These are phyloP conservation scores for Melipona bicolor DNA, from an alignment of 2,888 invertebrate species.

Conservation along the genomic window DNA sequence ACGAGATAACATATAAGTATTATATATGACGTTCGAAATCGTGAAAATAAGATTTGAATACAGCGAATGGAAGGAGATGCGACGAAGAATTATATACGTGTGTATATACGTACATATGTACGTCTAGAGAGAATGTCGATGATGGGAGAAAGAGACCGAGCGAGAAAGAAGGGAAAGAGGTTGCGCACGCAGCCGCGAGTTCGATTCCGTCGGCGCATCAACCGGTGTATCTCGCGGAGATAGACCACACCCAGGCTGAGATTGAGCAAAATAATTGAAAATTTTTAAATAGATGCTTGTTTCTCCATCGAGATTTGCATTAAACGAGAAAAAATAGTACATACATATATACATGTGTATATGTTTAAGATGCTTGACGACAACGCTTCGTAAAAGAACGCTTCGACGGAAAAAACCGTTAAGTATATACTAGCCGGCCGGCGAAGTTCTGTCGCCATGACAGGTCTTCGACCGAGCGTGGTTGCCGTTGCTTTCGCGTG, in stretches of 20 bases:
- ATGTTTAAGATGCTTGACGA: conserved; percentile 31
- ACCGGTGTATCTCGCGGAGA: conserved; percentile 71
- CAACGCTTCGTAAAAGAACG: conserved; percentile 40
- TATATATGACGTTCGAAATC: neutral
- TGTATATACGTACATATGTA: neutral
- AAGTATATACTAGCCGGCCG: conserved; percentile 65
- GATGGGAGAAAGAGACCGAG: conserved; percentile 13
- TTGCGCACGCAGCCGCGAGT: conserved; percentile 81
- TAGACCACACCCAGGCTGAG: conserved; percentile 78
- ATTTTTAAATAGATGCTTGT: neutral
- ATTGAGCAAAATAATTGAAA: conserved; percentile 8
- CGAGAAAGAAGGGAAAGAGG: conserved; percentile 20
- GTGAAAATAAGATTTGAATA: neutral
- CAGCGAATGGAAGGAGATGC: neutral
- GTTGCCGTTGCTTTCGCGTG: conserved; percentile 59
- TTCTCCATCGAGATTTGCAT: neutral
- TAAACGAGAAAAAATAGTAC: too few relatives aligned
- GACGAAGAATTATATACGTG: conserved; percentile 9
- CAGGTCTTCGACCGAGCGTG: conserved; percentile 69
- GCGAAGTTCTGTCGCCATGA: conserved; percentile 76
- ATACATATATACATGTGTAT: neutral
- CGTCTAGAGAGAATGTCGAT: neutral
- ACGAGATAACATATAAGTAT: neutral
- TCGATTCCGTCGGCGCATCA: conserved; percentile 81
- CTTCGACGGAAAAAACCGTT: conserved; percentile 66